A percentile compares a stretch with the other conserved stretches of the same genome.
Evolutionary conservation across 2,113 vertebrate genomes (phyloP).

Genomic region (Lepus timidus): DNA sequence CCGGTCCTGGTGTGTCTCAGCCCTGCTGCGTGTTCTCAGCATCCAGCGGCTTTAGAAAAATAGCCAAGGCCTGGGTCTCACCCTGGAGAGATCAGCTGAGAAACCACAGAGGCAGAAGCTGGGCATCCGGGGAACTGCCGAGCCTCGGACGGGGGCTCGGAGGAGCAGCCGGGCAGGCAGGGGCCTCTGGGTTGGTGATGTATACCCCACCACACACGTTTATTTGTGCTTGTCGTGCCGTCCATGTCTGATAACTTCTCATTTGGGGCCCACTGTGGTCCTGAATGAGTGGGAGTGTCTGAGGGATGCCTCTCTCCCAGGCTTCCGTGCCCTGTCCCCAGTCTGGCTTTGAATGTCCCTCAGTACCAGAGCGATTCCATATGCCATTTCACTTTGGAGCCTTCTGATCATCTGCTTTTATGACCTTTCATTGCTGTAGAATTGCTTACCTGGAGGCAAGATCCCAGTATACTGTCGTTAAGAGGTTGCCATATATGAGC

Average conservation of each 20-base stretch:
- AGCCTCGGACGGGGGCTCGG: not conserved
- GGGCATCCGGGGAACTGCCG: not conserved
- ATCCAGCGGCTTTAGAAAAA: not conserved
- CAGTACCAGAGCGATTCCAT: not conserved
- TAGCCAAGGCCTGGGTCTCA: not conserved
- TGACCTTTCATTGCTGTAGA: not conserved
- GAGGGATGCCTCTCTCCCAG: not conserved
- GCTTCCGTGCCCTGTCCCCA: not conserved
- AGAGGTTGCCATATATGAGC: not conserved
- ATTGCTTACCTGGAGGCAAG: not conserved
- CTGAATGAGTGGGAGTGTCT: not conserved
- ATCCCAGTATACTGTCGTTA: not conserved
- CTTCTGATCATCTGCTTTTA: not conserved
- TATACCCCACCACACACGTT: not conserved
- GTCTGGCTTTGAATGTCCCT: not conserved
- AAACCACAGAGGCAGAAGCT: not conserved
- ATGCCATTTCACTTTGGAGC: not conserved
- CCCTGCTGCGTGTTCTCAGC: not conserved
- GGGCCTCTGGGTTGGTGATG: not conserved
- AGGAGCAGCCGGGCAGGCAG: not conserved
- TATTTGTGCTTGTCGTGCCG: not conserved
- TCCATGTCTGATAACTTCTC: not conserved
- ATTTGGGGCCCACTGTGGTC: not conserved
- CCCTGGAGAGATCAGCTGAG: not conserved
- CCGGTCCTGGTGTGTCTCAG: not conserved